Conservation (phyloP, 64 coral and sea anemone species). For the Cladopsammia gracilis region DNA sequence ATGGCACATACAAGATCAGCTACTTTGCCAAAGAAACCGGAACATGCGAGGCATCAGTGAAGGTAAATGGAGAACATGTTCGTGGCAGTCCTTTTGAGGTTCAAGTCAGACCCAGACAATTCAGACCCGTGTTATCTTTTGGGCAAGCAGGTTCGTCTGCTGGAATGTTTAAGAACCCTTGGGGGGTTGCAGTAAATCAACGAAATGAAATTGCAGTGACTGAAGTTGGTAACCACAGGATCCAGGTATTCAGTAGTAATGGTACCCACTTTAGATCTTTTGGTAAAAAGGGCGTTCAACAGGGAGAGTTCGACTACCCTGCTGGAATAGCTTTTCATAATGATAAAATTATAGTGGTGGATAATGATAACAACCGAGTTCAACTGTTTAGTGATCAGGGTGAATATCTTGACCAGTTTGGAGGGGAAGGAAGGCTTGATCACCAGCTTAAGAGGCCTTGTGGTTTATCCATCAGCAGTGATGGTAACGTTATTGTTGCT, state of each 20-base stretch:
- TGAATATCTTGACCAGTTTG: neutral
- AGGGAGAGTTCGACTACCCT: neutral
- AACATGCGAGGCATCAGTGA: neutral
- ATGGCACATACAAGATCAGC: neutral
- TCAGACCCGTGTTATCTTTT: neutral
- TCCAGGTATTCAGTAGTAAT: neutral
- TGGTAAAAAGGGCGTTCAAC: neutral
- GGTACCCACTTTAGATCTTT: neutral
- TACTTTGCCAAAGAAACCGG: neutral
- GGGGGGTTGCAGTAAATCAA: neutral
- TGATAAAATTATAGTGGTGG: neutral
- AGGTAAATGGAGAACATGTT: neutral
- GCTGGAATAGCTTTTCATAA: neutral
- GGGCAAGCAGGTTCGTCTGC: neutral
- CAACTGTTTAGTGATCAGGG: neutral
- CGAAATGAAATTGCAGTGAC: neutral
- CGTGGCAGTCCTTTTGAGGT: neutral
- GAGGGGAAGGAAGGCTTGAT: neutral
- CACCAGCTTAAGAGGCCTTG: neutral
- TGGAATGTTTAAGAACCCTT: neutral
- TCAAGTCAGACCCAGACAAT: neutral
- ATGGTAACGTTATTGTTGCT: neutral
- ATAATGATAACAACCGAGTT: neutral
- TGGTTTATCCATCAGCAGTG: neutral
- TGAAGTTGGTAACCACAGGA: neutral